Conservation (phyloP, 1,140 invertebrate species). For the Philopotamus ludificatus region DNA sequence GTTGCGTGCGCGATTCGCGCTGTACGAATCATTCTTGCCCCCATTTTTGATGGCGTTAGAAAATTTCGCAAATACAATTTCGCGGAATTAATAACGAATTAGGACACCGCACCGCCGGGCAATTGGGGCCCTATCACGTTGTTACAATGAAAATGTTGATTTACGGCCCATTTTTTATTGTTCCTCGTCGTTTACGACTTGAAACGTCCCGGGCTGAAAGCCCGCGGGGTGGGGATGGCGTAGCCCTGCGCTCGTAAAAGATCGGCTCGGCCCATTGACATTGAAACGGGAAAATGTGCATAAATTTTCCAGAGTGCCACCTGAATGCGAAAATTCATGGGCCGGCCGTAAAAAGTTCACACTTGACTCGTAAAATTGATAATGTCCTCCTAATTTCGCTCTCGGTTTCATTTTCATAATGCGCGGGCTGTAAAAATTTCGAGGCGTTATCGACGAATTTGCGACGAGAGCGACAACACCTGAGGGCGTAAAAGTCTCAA, state of each 20-base stretch:
- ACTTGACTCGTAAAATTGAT: not conserved
- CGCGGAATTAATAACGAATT: too few species aligned
- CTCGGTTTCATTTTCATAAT: not conserved
- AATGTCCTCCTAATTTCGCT: not conserved
- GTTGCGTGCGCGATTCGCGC: too few species aligned
- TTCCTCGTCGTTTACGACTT: slow-evolving; percentile 11
- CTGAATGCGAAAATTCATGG: not conserved
- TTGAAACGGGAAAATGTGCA: not conserved
- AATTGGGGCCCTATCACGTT: slow-evolving; percentile 2
- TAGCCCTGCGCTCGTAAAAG: slow-evolving; percentile 9
- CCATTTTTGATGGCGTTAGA: too few species aligned
- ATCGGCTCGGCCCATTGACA: not conserved
- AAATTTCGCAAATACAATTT: too few species aligned
- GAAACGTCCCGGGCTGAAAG: not conserved
- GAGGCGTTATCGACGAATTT: too few species aligned
- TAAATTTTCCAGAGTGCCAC: not conserved
- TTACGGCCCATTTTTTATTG: slow-evolving; percentile 14
- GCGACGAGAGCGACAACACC: too few species aligned
- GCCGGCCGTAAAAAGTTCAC: not conserved
- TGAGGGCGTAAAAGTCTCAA: too few species aligned
- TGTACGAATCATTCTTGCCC: too few species aligned
- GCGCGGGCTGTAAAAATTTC: too few species aligned
- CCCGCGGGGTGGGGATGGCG: not conserved
- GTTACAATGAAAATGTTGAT: slow-evolving; percentile 14
- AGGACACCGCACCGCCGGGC: too few species aligned